Evolutionary conservation across 2,113 vertebrate species (phyloP).

Genomic region (Anguilla japonica): DNA sequence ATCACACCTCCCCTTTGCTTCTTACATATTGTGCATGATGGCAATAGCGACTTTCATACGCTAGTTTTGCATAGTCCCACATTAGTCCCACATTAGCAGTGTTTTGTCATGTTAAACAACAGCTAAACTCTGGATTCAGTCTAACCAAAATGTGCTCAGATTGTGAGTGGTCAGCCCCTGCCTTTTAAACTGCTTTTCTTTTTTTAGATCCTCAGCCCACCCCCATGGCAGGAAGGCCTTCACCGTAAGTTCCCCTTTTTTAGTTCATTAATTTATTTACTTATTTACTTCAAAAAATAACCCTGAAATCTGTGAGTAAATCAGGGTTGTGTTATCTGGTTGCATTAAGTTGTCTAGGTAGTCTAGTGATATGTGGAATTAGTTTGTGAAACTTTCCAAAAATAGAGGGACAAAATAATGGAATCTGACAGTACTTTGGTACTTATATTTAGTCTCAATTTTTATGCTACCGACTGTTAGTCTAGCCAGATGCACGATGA

Average conservation of each 20-base stretch:
- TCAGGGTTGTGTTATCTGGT: background rate
- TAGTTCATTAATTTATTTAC: slow-evolving; percentile 31
- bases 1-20: too few relatives aligned
- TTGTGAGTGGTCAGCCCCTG: too few relatives aligned
- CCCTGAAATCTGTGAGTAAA: background rate
- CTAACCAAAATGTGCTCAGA: too few relatives aligned
- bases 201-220: slow-evolving; percentile 89
- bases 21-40: slow-evolving; percentile 19
- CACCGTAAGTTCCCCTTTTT: slow-evolving; percentile 82
- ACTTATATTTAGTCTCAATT: background rate
- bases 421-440: background rate
- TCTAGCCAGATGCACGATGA: background rate
- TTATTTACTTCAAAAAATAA: background rate
- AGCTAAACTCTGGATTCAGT: too few relatives aligned
- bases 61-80: too few relatives aligned
- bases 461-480: too few relatives aligned
- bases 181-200: slow-evolving; percentile 51
- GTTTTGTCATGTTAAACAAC: too few relatives aligned
- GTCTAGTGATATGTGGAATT: background rate
- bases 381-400: too few relatives aligned
- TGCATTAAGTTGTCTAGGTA: background rate
- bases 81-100: too few relatives aligned
- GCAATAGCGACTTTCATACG: slow-evolving; percentile 44
- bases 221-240: slow-evolving; percentile 78
- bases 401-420: too few relatives aligned